Conservation (phyloP, 2,888 invertebrate species). For the Clistopyga incitator region DNA sequence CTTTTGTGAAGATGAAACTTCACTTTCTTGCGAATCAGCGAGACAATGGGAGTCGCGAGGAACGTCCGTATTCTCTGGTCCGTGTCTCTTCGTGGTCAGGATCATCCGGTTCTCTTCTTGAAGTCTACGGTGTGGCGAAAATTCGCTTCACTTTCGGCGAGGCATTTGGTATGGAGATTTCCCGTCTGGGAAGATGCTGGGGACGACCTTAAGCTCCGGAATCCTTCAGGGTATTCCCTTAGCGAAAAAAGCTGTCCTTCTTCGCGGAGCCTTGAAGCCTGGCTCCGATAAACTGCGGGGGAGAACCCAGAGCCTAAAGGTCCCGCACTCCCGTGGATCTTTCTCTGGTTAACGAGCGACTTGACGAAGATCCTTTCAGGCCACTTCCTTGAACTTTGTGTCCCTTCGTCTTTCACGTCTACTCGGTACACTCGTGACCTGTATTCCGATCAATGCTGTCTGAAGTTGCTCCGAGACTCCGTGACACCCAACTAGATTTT, state of each 20-base stretch:
- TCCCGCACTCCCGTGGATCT: conserved; percentile 48
- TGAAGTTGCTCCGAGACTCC: not conserved
- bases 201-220: conserved; percentile 44
- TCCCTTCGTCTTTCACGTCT: conserved; percentile 12
- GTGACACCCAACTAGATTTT: not conserved
- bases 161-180: conserved; percentile 22
- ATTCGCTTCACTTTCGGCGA: conserved; percentile 10
- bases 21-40: conserved; percentile 2
- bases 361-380: conserved; percentile 25
- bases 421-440: not conserved
- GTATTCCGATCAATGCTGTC: not conserved
- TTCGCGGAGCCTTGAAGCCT: conserved; percentile 45
- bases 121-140: not conserved
- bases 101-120: not conserved
- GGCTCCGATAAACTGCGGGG: conserved; percentile 23
- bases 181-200: conserved; percentile 28
- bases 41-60: conserved; percentile 10
- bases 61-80: conserved; percentile 7
- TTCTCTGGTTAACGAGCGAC: conserved; percentile 26
- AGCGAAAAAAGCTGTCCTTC: conserved; percentile 32
- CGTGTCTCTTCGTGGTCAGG: not conserved
- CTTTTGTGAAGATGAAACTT: conserved; percentile 8
- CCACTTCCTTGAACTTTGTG: conserved; percentile 35
- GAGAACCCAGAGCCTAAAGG: conserved; percentile 37
- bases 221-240: conserved; percentile 8